Evolutionary conservation across 2,113 vertebrate species (phyloP).

Genomic region (Sorex fumeus): DNA sequence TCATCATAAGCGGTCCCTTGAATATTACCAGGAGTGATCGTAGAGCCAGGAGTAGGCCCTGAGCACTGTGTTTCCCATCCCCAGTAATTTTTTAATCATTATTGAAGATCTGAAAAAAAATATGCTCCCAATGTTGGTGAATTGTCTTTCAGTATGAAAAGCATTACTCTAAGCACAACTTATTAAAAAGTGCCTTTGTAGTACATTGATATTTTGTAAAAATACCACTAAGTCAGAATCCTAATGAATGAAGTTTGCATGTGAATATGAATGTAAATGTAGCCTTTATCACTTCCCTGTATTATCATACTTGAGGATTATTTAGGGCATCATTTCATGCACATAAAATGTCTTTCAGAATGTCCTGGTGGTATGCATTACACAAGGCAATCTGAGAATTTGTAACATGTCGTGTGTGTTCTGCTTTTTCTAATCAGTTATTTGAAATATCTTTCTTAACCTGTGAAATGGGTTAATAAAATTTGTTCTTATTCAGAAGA

Average conservation of each 20-base stretch:
- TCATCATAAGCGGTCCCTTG: too few species aligned
- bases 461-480: conserved; percentile 17
- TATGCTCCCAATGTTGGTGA: background rate
- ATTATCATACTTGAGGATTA: background rate
- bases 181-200: conserved; percentile 12
- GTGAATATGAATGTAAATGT: background rate
- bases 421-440: background rate
- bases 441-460: background rate
- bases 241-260: background rate
- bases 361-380: background rate
- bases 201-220: background rate
- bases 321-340: background rate
- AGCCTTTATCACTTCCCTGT: background rate
- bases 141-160: background rate
- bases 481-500: background rate
- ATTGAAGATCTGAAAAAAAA: too few species aligned
- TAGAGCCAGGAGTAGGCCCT: too few species aligned
- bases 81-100: too few species aligned
- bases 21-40: too few species aligned
- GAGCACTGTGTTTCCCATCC: too few species aligned
- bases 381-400: conserved; percentile 34
- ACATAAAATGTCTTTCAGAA: conserved; percentile 34
- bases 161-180: background rate
- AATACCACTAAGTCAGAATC: background rate
- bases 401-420: background rate